Evolutionary conservation across 2,113 vertebrate species (phyloP).

Genomic region (Vimba vimba): DNA sequence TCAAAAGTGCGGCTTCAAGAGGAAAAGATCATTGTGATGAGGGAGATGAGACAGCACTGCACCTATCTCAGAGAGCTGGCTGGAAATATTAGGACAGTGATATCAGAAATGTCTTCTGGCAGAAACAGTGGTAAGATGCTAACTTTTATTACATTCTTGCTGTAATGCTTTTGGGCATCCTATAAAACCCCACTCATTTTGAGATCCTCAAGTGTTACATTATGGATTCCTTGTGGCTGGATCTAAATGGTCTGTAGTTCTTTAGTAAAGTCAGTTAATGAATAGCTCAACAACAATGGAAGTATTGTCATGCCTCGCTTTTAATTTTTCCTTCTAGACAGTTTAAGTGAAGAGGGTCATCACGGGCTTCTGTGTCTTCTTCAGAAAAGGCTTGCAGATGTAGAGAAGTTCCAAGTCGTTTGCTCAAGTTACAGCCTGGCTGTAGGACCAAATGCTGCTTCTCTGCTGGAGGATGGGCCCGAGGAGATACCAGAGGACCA

Average conservation of each 20-base stretch:
- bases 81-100: not conserved
- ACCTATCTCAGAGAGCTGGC: not conserved
- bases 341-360: not conserved
- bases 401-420: not conserved
- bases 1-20: not conserved
- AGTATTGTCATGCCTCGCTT: not conserved
- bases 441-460: not conserved
- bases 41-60: constrained; percentile 45
- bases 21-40: constrained; percentile 13
- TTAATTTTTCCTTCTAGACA: not conserved
- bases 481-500: not conserved
- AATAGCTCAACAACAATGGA: not conserved
- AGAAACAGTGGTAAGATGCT: not conserved
- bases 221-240: too few relatives aligned
- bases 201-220: too few relatives aligned
- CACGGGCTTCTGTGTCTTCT: not conserved
- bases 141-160: not conserved
- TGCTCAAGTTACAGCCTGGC: not conserved
- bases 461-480: not conserved
- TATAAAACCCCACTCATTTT: not conserved
- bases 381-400: constrained; percentile 1
- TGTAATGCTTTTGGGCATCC: not conserved
- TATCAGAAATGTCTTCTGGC: not conserved
- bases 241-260: too few relatives aligned
- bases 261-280: not conserved